phyloP scores from a whole-genome alignment of 2,113 vertebrate species.

The Sminthopsis crassicaudata region DNA sequence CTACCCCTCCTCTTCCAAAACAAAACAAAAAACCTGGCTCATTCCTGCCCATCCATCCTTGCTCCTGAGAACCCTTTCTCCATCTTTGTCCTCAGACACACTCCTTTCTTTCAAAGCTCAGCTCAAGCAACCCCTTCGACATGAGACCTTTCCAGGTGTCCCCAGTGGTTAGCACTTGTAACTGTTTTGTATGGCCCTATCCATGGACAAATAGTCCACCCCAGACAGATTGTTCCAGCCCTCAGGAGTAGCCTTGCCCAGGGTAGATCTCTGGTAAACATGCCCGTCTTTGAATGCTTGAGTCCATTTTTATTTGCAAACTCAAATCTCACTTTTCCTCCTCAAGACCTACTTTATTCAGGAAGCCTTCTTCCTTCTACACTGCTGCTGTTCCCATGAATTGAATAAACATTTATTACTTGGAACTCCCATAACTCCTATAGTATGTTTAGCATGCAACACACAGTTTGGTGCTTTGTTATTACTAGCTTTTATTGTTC shows the following conservation, averaged over 20 bases:
- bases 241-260: background rate
- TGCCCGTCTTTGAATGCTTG: background rate
- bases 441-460: background rate
- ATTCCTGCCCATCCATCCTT: background rate
- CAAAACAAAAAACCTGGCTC: background rate
- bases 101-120: background rate
- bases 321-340: background rate
- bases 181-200: background rate
- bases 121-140: background rate
- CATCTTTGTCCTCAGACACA: background rate
- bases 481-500: background rate
- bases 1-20: background rate
- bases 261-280: background rate
- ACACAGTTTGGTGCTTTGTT: background rate
- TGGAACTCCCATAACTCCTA: background rate
- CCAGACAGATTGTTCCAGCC: background rate
- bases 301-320: background rate
- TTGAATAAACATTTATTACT: background rate
- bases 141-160: background rate
- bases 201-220: background rate
- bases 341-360: background rate
- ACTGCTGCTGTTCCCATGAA: background rate
- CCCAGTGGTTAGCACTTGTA: background rate
- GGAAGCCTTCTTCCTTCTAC: background rate
- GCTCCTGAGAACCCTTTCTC: background rate